Evolutionary conservation across 2,797 vertebrate genomes (phyloP), one percentile per base, ranked within the genome.

Genomic region (Aldrovandia affinis): DNA sequence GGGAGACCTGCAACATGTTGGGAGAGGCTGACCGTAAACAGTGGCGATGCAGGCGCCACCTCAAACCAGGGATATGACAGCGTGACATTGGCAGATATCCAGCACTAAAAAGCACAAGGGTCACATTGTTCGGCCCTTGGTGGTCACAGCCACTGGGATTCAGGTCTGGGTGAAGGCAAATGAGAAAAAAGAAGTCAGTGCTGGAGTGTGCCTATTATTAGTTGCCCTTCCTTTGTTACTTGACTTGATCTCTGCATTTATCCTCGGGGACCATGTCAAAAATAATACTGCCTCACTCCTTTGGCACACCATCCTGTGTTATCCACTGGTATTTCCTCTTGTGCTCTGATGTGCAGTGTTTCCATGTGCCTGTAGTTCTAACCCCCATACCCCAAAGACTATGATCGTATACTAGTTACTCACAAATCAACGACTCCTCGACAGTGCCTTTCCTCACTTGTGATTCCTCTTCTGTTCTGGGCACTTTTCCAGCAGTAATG

Each of bases 161-260:
- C 20, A 20, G 33, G 30, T 39, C 68, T 36, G 36, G 6, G 18
- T 73, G 33, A 73, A 73, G 22, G 39, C 7, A 44, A 77, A 77
- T 20, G 25, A 47, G 2, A 70, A 70, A 68, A 70, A 70, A 1
- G 28, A 39, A 18, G 47, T 9, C 77, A 52, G 50, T 36, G 33
- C 28, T 79, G 78, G 73, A 47, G 39, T 47, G 42, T 79, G 47
- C 30, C n/a, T 57, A 80, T 80, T 80, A 30, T 80, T 80, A 80
- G 50, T 28, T 80, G 78, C 14, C 78, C 78, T 78, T 78, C 77
- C 77, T 80, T 54, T 80, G 54, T 57, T 80, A 57, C 78, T 80
- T 18, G 30, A 47, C 73, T 25, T 47, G 73, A 44, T 77, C 39
- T 77, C 22, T 36, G 54, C 50, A 33, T 57, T 80, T 57, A 54